A percentile compares a stretch with the other conserved stretches of the same genome.
Conservation (phyloP, 2,113 vertebrate genomes). For the Oostethus manadensis region DNA sequence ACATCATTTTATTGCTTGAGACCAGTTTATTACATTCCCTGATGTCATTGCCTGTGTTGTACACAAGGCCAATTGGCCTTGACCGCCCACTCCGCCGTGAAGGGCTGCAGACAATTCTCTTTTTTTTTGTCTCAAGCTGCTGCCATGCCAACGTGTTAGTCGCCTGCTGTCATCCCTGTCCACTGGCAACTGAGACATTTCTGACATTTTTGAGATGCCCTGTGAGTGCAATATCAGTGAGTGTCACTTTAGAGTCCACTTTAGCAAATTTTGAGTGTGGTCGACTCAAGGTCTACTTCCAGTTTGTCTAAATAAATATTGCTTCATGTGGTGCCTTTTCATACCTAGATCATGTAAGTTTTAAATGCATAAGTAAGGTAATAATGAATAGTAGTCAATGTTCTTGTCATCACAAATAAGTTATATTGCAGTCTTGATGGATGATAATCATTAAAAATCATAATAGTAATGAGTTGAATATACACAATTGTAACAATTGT, state of each 20-base stretch:
- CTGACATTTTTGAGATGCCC: conserved; percentile 6
- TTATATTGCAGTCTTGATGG: too few species aligned
- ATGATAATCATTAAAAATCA: too few species aligned
- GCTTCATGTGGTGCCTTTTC: conserved; percentile 1
- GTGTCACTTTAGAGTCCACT: conserved; percentile 15
- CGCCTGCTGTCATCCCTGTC: conserved; percentile 7
- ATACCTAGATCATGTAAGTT: too few species aligned
- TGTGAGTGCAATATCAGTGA: conserved; percentile 1
- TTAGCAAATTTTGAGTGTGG: background rate
- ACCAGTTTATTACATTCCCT: conserved; percentile 33
- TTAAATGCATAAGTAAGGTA: too few species aligned
- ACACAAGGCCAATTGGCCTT: conserved; percentile 21
- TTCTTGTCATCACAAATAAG: too few species aligned
- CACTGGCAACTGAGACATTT: conserved; percentile 11
- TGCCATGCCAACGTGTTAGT: conserved; percentile 35
- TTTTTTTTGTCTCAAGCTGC: conserved; percentile 35
- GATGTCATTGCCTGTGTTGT: conserved; percentile 15
- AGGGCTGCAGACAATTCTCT: conserved; percentile 17
- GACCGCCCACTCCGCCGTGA: conserved; percentile 26
- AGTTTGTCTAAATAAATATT: conserved; percentile 12
- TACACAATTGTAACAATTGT: too few species aligned
- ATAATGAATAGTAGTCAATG: too few species aligned
- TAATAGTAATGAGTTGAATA: too few species aligned
- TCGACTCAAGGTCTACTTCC: conserved; percentile 2
- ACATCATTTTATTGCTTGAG: conserved; percentile 14